Base-by-base conservation (phyloP, 2,797 vertebrate genomes). In the Morus bassanus region DNA sequence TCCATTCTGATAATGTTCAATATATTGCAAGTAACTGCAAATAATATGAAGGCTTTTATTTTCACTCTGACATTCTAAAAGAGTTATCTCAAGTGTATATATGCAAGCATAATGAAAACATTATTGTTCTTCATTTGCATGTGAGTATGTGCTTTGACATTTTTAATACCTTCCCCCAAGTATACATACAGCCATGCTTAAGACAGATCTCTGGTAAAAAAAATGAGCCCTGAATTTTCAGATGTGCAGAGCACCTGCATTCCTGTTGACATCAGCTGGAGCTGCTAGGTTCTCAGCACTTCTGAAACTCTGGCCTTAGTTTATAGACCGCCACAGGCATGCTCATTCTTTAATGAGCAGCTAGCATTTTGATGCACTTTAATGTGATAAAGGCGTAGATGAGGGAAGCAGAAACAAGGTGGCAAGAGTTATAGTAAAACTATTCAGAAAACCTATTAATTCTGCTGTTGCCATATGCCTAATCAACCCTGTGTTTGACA, bases 331-430 rank as follows among this genome's bases (percentile, higher is more conserved):
- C 30, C 88, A 81, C 37, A 53, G 60, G 28, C 85, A 53, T 18
- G 72, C 12, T 53, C 15, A 14, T 75, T 88, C 86, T 86, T 63
- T 81, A 85, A 59, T 43, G 80, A 96, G 91, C 84, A 93, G 81
- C 48, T 39, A 96, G 84, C 60, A 84, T 93, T 96, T 91, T 95
- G 88, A 94, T 90, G 91, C 4, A 17, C 54, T 95, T 93, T 89
- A 95, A 91, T 45, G 59, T 59, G 82, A 91, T 81, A 94, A 83
- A 76, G 82, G 68, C 13, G 12, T 60, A 88, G 89, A 85, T 67
- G 87, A 57, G 64, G 41, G 72, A 81, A 70, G 11, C 21, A 56
- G 48, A 57, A 68, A 65, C 88, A 82, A 75, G 4, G 3, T 27
- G 13, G 56, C 65, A 35, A 60, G 48, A 77, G 31, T 79, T 74